A percentile compares a stretch with the other conserved stretches of the same genome.
phyloP scores from a whole-genome alignment of 2,888 invertebrate species.

The Coronaproctus castanopsis region DNA sequence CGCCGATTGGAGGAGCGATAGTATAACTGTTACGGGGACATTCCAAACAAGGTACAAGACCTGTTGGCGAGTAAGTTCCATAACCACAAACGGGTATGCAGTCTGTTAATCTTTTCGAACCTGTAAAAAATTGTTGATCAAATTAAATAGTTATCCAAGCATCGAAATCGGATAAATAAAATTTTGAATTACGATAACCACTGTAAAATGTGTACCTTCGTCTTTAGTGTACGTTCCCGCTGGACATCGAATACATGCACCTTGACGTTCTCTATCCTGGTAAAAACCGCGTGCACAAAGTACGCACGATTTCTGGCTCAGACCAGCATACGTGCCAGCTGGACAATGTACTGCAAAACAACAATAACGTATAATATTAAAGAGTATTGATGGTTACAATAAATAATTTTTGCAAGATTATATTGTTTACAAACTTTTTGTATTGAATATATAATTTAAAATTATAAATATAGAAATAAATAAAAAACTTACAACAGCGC shows the following conservation, averaged over 20 bases:
- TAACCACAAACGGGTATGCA: constrained; percentile 88
- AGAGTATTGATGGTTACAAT: no score
- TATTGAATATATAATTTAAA: no score
- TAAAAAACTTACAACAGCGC: constrained; percentile 59
- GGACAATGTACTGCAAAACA: constrained; percentile 70
- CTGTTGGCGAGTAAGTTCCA: constrained; percentile 87
- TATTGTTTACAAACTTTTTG: not conserved
- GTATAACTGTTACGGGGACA: constrained; percentile 84
- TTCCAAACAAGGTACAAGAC: constrained; percentile 78
- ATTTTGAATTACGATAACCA: no score
- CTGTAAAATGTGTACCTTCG: no score
- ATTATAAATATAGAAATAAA: no score
- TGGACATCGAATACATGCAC: constrained; percentile 74
- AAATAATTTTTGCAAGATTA: no score
- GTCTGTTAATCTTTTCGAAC: constrained; percentile 64
- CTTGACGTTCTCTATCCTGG: constrained; percentile 79
- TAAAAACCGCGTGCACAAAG: constrained; percentile 82
- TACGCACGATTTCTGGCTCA: constrained; percentile 75
- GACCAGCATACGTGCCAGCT: constrained; percentile 80
- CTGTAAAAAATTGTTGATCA: constrained; percentile 12
- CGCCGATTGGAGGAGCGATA: constrained; percentile 66
- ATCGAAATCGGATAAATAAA: no score
- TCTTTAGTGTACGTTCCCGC: constrained; percentile 80
- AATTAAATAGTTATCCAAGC: constrained; percentile 4
- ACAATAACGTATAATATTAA: not conserved